Evolutionary conservation across 2,113 vertebrate species (phyloP).

Genomic region (Bos indicus): DNA sequence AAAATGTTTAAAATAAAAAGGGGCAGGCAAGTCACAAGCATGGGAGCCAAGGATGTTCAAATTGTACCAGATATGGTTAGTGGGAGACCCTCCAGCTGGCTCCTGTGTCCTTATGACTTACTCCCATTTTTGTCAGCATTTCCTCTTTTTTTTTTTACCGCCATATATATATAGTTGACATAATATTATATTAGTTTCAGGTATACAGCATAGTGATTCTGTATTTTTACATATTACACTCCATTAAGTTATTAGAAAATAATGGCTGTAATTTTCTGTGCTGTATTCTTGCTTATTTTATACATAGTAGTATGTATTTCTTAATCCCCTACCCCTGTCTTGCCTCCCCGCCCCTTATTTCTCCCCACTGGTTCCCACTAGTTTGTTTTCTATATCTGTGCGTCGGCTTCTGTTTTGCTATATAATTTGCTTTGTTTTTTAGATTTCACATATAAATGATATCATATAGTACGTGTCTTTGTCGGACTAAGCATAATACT

Average conservation of each 20-base stretch:
- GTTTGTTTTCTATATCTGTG: neutral
- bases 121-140: neutral
- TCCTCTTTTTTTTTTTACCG: neutral
- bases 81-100: neutral
- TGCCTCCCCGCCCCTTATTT: neutral
- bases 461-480: neutral
- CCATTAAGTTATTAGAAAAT: neutral
- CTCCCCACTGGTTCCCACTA: neutral
- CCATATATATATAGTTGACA: neutral
- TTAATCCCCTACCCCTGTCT: neutral
- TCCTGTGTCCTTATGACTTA: neutral
- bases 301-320: neutral
- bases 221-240: neutral
- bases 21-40: neutral
- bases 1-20: neutral
- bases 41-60: neutral
- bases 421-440: neutral
- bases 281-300: neutral
- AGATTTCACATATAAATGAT: neutral
- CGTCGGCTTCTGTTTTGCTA: neutral
- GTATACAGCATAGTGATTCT: neutral
- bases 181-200: neutral
- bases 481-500: neutral
- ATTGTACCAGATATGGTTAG: neutral
- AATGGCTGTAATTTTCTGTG: neutral